These are phyloP conservation scores for Agonopterix subpropinquella DNA, from an alignment of 2,888 invertebrate species.

Conservation along the genomic window DNA sequence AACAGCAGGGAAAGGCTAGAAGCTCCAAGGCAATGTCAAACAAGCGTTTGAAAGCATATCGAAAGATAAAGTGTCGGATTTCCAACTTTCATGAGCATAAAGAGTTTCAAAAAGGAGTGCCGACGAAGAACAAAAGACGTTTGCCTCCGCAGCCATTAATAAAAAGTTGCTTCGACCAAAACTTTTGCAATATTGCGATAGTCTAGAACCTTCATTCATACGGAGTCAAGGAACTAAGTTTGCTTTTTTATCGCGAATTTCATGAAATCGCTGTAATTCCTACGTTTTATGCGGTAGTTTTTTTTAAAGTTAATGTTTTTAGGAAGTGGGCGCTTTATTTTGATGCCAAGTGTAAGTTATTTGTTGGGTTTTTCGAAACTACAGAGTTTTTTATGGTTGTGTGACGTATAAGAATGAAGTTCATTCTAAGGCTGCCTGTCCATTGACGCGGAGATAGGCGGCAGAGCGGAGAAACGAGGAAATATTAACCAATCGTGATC, in stretches of 20 bases:
- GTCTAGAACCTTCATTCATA: slow-evolving; percentile 41
- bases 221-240: slow-evolving; percentile 13
- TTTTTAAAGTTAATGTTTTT: background rate
- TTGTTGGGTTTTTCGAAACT: background rate
- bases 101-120: slow-evolving; percentile 28
- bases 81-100: slow-evolving; percentile 39
- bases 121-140: slow-evolving; percentile 47
- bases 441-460: too few species aligned
- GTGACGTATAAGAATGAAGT: too few species aligned
- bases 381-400: too few species aligned
- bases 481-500: too few species aligned
- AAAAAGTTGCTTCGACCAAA: slow-evolving; percentile 47
- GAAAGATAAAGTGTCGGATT: slow-evolving; percentile 33
- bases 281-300: background rate
- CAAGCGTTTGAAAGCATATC: background rate
- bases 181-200: slow-evolving; percentile 66
- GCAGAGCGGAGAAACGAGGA: too few species aligned
- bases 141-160: slow-evolving; percentile 41
- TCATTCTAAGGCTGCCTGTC: too few species aligned
- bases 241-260: background rate
- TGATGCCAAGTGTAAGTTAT: background rate
- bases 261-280: background rate
- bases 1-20: too few species aligned
- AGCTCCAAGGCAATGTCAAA: background rate
- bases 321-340: too few species aligned